Evolutionary conservation across 2,113 vertebrate species (phyloP), one percentile per base, ranked within the genome.

Genomic region (Hyperoodon ampullatus): DNA sequence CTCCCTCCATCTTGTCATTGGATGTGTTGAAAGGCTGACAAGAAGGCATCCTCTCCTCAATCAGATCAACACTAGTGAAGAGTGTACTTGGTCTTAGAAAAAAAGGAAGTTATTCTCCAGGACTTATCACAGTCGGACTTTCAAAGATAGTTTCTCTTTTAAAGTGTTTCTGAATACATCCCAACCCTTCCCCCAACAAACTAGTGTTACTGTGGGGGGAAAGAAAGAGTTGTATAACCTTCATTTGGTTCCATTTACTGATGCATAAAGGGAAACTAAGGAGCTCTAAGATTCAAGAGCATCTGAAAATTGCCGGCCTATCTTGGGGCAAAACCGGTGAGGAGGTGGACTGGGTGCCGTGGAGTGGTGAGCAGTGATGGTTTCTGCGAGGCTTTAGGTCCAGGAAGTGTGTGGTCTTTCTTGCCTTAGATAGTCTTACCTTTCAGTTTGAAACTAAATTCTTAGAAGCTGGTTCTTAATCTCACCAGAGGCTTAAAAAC

Each of bases 351-450:
- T 21, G 47, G 81, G 74, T 63, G 39, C 70, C 50, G 75, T 82
- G 12, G 65, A 33, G 70, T 65, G 19, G 77, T 47, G 74, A 96
- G 47, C 87, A 58, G 14, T 39, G 58, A 82, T 90, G 74, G 91
- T 72, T 77, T 74, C 11, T 65, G 42, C 0, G 3, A 82, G 94
- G n/a, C 39, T 53, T 89, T 82, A 44, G 72, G 88, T 96, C 70
- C 93, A 95, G 85, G 92, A 97, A 96, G 50, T 28, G 16, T 87
- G 50, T 89, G 47, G 26, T 0, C 8, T 96, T 96, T 61, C 30
- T 58, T 96, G 63, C 95, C 97, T 98, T 97, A 88, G 93, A 96
- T 95, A 71, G 94, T 66, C 93, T 93, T 88, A 95, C 77, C 81
- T 94, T 96, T 95, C 74, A 39, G 55, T 91, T 93, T 97, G 96